Base-by-base conservation (phyloP, 2,888 invertebrate genomes). In the Stratiomys singularior region DNA sequence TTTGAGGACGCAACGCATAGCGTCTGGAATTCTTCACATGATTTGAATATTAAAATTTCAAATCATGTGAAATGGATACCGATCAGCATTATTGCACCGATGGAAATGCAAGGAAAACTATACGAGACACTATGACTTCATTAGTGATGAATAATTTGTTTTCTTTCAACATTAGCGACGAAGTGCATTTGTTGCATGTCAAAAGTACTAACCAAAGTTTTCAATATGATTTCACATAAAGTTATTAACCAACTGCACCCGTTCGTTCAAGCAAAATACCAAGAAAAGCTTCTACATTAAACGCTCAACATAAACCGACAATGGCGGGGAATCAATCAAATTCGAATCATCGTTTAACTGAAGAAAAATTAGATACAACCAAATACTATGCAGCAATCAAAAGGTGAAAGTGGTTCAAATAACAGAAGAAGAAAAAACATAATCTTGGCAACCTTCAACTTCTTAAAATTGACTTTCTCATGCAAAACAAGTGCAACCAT, bases 391-490 rank as follows among this genome's bases (percentile, higher is more conserved):
- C 21, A 46, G 30, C 47, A 77, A 77, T 56, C 58, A 66, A 56
- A 67, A 77, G 74, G 79, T 79, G 79, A 79, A 79, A 79, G 79
- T 79, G 78, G 60, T 71, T 64, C 77, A 37, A 37, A 79, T 63
- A n/a, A n/a, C n/a, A n/a, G n/a, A n/a, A n/a, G 77, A 72, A 77
- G 67, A 77, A 5, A 72, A 77, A 77, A 77, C 18, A 76, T 63
- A 44, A 58, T 63, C 77, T 77, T 47, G 78, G 77, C 78, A 78
- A 78, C 80, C 80, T 80, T 80, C 78, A 80, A 80, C 78, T 78
- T 80, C 76, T 80, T 58, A 28, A 64, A 71, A 78, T 74, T 78
- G 76, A 80, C 80, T 80, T 80, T 80, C 80, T 77, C 80, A 77
- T 78, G 77, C 71, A 78, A 80, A 77, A 80, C 78, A 80, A 80